Evolutionary conservation across 2,113 vertebrate species (phyloP).

Genomic region (Circaetus cinerascens): DNA sequence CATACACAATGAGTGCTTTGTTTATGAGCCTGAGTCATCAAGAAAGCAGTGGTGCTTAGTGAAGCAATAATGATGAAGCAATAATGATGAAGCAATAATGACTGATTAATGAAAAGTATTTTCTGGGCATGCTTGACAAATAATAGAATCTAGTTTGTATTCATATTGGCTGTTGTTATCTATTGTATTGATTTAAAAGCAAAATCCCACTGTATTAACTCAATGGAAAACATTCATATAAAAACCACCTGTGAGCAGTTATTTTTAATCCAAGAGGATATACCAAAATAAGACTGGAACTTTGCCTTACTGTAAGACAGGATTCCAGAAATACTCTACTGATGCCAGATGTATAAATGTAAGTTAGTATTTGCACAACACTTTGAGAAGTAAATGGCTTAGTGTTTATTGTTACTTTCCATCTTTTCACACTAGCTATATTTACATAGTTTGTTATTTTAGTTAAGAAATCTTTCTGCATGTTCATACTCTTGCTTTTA

Average conservation of each 20-base stretch:
- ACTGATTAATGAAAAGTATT: not conserved
- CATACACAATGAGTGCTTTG: not conserved
- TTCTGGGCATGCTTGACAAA: not conserved
- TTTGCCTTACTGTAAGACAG: not conserved
- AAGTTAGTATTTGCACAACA: not conserved
- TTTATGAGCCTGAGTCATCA: not conserved
- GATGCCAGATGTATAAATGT: not conserved
- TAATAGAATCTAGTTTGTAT: not conserved
- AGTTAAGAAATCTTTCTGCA: not conserved
- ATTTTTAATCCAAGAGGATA: not conserved
- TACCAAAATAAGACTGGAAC: not conserved
- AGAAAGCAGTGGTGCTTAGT: slow-evolving; percentile 3
- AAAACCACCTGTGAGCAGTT: not conserved
- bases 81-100: not conserved
- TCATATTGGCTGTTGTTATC: not conserved
- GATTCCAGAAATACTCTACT: not conserved
- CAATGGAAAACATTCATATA: not conserved
- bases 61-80: not conserved
- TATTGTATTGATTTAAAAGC: not conserved
- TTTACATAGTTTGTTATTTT: not conserved
- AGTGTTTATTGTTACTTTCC: not conserved
- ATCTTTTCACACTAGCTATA: not conserved
- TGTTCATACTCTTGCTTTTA: not conserved
- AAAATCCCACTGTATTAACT: not conserved
- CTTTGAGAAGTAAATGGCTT: not conserved